Base-by-base conservation (phyloP, 2,113 vertebrate genomes). In the Pollimyrus isidori region DNA sequence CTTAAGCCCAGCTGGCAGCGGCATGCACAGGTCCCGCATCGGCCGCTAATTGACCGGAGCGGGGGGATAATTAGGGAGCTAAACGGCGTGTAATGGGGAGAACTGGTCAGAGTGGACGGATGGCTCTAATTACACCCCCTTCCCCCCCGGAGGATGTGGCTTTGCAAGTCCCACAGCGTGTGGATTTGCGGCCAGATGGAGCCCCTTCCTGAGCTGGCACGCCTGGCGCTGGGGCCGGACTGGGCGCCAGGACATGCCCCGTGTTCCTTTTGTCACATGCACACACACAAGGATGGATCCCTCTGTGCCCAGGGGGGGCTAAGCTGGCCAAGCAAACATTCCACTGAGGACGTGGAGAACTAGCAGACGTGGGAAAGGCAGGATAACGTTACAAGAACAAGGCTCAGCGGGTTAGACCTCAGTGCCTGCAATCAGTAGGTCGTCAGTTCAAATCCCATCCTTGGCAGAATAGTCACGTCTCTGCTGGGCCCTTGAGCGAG, bases 1-100 rank as follows among this genome's bases (percentile, higher is more conserved):
- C 88, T 42, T 23, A 89, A 82, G 48, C 73, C 69, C 69, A 42
- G 85, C 85, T 87, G 85, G 85, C 13, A 48, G 49, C 23, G 35
- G 39, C 7, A 23, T n/a, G 17, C 53, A n/a, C 87, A 48, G 62
- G 45, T 88, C 73, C 88, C 53, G 69, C 39, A 45, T 84, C 23
- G 88, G 52, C 76, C 15, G 80, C 52, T 85, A 84, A 89, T 85
- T 89, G 88, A 89, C 88, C 80, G 39, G 80, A 46, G 80, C 88
- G 62, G n/a, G 52, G 80, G 88, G 88, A 30, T 89, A 84, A 89
- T 89, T 89, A 89, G 4, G 42, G 50, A 84, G 80, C 76, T 89
- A 89, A 58, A 83, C 80, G 62, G 76, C 88, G 42, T 85, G 88
- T 89, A 85, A 89, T 89, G 80, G 80, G 76, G 80, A 80, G 80